Evolutionary conservation across 2,797 vertebrate species (phyloP).

Genomic region (Acipenser ruthenus): DNA sequence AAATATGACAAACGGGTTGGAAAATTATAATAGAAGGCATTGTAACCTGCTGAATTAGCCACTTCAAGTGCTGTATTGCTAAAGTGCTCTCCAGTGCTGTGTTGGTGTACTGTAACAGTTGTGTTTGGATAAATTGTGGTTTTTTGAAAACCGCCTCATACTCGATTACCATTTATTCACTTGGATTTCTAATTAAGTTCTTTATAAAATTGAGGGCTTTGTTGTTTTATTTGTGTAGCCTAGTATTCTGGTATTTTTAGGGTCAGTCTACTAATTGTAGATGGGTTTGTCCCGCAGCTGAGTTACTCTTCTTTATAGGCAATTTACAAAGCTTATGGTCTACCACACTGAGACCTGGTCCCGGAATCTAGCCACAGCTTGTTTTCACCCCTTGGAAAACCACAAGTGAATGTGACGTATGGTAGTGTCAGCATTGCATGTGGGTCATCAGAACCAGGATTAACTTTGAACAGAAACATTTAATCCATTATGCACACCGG

Average conservation of each 20-base stretch:
- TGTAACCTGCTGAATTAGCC: no score
- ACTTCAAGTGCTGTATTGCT: no score
- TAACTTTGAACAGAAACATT: neutral
- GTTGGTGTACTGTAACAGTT: neutral
- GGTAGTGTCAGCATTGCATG: neutral
- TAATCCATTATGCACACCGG: neutral
- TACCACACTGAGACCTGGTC: constrained; percentile 30
- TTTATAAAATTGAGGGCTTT: constrained; percentile 15
- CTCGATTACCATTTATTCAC: neutral
- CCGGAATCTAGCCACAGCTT: constrained; percentile 24
- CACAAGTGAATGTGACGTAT: constrained; percentile 4
- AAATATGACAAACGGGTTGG: no score
- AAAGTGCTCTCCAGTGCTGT: no score
- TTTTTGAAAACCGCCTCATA: neutral
- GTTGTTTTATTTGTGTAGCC: neutral
- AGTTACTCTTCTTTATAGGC: constrained; percentile 33
- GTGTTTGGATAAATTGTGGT: neutral
- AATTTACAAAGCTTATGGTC: constrained; percentile 26
- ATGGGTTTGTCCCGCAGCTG: constrained; percentile 22
- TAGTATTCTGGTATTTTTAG: neutral
- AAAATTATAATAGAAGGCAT: no score
- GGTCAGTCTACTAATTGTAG: constrained; percentile 8
- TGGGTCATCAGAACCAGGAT: neutral
- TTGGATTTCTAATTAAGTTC: neutral
- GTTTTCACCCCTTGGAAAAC: constrained; percentile 7